Base-by-base conservation (phyloP, 2,888 invertebrate species). In the Drosophila birchii region DNA sequence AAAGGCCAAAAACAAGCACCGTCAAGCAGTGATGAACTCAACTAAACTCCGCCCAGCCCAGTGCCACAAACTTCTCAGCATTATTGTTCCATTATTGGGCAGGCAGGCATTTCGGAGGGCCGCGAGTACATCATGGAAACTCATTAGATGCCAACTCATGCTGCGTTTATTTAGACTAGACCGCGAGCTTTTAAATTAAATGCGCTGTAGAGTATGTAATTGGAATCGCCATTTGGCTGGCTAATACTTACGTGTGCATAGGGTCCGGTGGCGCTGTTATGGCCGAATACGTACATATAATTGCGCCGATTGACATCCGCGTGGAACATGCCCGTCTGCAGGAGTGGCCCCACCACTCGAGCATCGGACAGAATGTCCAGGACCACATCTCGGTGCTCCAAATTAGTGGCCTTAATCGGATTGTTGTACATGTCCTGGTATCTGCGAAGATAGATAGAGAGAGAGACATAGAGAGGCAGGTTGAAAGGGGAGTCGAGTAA, bases 341-440 rank as follows among this genome's bases (percentile, higher is more conserved):
- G 93, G 78, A 97, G 93, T 0, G 98, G 98, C 1, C 97, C 96
- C 26, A 96, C 95, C 23, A 97, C 96, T 67, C 97, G 94, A 9
- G 97, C 97, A 92, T 98, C 98, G 60, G 98, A 97, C 73, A 99
- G 94, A 69, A 98, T 95, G 90, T 97, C 97, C 76, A 99, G 94
- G 7, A 98, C 95, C 58, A 95, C 94, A 91, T 98, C 96, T 36
- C 97, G 94, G 90, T 95, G 94, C 41, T 94, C 93, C 90, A 95
- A 86, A 80, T 87, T 92, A 57, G 92, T 91, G 74, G 92, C 92
- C 78, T 94, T 93, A 86, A 94, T 93, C 75, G 94, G 94, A 89
- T 95, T 94, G 79, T 94, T 89, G 81, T 94, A 94, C 87, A 94
- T 93, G 82, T 94, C 94, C 18, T 94, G 92, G 79, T 95, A 95